Conservation (phyloP, 2,113 vertebrate genomes). For the Tor tambroides region DNA sequence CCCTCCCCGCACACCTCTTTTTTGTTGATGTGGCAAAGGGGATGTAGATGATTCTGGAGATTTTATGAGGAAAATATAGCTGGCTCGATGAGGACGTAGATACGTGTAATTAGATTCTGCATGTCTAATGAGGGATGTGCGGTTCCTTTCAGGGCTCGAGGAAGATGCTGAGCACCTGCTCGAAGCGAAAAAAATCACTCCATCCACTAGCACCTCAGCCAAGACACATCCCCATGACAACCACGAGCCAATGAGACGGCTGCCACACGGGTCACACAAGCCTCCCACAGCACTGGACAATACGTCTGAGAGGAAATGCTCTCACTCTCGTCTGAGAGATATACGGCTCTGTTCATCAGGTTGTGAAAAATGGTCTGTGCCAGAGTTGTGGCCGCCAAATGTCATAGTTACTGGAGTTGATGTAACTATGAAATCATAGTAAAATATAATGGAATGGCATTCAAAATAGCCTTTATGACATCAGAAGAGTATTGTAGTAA, state of each 20-base stretch:
- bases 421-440: not conserved
- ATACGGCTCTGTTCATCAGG: not conserved
- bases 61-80: constrained; percentile 48
- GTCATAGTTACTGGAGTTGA: not conserved
- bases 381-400: not conserved
- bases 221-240: constrained; percentile 62
- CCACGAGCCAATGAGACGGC: constrained; percentile 56
- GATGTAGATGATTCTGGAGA: constrained; percentile 60
- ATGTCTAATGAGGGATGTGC: constrained; percentile 40
- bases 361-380: not conserved
- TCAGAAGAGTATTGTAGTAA: not conserved
- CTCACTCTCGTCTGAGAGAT: not conserved
- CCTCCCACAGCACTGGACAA: constrained; percentile 53
- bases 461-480: not conserved
- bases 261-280: constrained; percentile 52
- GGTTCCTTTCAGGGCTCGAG: constrained; percentile 19
- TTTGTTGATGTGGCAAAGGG: constrained; percentile 44
- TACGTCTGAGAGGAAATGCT: constrained; percentile 26
- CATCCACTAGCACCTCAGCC: constrained; percentile 48
- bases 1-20: constrained; percentile 33
- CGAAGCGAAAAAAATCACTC: constrained; percentile 41
- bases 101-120: constrained; percentile 50
- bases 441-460: not conserved
- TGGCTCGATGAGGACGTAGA: constrained; percentile 42
- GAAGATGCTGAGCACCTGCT: constrained; percentile 55